These are phyloP conservation scores for Ochlodes sylvanus DNA, from an alignment of 2,888 invertebrate species.

Conservation along the genomic window DNA sequence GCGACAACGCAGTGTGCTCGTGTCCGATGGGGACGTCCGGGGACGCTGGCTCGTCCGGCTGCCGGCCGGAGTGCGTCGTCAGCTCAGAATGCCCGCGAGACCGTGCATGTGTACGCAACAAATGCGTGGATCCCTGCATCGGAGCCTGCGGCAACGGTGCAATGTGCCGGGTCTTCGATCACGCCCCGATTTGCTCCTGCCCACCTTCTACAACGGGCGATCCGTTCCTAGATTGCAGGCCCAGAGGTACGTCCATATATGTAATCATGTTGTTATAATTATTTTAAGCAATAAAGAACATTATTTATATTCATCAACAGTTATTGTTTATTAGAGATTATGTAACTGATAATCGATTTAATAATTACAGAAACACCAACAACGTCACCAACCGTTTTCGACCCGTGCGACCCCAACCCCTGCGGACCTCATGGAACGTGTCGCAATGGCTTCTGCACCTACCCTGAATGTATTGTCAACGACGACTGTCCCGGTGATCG, in stretches of 20 bases:
- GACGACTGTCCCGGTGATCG: constrained; percentile 93
- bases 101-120: constrained; percentile 90
- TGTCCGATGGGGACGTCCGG: constrained; percentile 91
- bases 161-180: constrained; percentile 86
- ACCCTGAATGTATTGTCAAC: constrained; percentile 95
- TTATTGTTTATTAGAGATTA: not conserved
- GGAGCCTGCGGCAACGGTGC: constrained; percentile 93
- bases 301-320: too few relatives aligned
- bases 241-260: constrained; percentile 61
- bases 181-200: constrained; percentile 90
- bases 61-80: constrained; percentile 93
- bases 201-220: constrained; percentile 89
- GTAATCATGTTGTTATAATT: not conserved
- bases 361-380: constrained; percentile 54
- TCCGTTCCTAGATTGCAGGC: constrained; percentile 90
- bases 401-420: constrained; percentile 89
- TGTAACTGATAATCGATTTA: not conserved
- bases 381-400: constrained; percentile 63
- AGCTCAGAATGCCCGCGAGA: constrained; percentile 92
- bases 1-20: constrained; percentile 88
- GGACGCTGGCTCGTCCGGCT: constrained; percentile 90
- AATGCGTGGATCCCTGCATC: constrained; percentile 92
- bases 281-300: too few relatives aligned
- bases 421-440: constrained; percentile 90
- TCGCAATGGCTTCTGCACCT: constrained; percentile 87